These are phyloP conservation scores for Pelobates cultripes DNA, from an alignment of 2,797 vertebrate species.

Conservation along the genomic window DNA sequence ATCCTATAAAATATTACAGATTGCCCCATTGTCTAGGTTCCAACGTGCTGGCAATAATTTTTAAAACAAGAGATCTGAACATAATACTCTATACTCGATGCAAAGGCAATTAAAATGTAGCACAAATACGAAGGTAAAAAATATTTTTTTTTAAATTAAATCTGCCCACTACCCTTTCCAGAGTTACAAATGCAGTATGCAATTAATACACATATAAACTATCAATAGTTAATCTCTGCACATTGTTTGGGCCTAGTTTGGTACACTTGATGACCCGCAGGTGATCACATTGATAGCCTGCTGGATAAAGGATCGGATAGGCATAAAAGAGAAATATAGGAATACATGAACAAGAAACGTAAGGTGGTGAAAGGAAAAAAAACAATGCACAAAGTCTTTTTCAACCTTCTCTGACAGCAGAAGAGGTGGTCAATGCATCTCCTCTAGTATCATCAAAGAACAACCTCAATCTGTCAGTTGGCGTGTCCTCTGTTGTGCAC, in stretches of 20 bases:
- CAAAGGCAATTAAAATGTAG: neutral
- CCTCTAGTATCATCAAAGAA: conserved; percentile 14
- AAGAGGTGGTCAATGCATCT: conserved; percentile 28
- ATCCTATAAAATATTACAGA: neutral
- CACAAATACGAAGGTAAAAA: neutral
- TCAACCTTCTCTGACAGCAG: conserved; percentile 7
- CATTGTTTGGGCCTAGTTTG: neutral
- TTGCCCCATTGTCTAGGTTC: neutral
- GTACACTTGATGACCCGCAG: neutral
- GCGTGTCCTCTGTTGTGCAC: neutral
- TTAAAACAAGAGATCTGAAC: neutral
- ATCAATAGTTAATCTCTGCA: neutral
- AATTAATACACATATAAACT: neutral
- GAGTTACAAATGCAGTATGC: neutral
- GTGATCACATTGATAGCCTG: neutral
- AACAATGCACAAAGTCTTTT: conserved; percentile 34
- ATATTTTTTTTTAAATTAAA: too few species aligned
- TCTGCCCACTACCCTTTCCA: neutral
- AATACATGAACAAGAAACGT: neutral
- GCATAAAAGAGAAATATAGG: conserved; percentile 22
- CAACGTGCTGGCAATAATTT: neutral
- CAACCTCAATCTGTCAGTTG: conserved; percentile 23
- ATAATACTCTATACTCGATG: neutral
- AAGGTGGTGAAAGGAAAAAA: neutral
- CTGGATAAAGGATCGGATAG: neutral